Base-by-base conservation (phyloP, 2,113 vertebrate genomes). In the Percopsis transmontana region DNA sequence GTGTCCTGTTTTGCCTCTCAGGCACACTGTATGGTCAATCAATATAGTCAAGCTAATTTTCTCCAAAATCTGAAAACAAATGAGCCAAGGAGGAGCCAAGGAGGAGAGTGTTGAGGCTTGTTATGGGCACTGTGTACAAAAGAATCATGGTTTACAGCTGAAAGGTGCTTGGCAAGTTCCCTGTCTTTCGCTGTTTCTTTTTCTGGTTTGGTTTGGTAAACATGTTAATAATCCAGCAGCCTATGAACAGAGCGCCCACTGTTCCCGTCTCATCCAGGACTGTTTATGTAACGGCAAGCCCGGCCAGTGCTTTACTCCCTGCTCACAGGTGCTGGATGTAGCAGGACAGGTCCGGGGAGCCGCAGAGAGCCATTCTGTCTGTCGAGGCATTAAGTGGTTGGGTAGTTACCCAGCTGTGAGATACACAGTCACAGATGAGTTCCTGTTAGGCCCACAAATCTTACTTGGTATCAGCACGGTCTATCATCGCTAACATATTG, bases 221-320 rank as follows among this genome's bases (percentile, higher is more conserved):
- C 84, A 89, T 58, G 77, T 83, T 89, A 83, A 81, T 85, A 73
- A 82, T 58, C 41, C 62, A 78, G 64, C 63, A 84, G 79, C 65
- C 23, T 59, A 59, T 79, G 82, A 89, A 93, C 89, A 82, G 78
- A 78, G 68, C 56, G 19, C n/a, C 89, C 75, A 55, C 87, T 93
- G 85, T 92, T 89, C 69, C 76, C 21, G 67, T 71, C 8, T 0
- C 0, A 8, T 85, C 75, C 52, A 55, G 62, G 39, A 64, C 41
- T 80, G 74, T 91, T 90, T 89, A 85, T 72, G 87, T 91, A 87
- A 83, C 66, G 65, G 79, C 21, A 76, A 68, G 81, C 76, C 20
- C 51, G 73, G 72, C 88, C 88, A 85, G 66, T 72, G 62, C 76
- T 79, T 73, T 61, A 82, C 52, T 58, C 61, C 79, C 68, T 74